Percentiles rank a stretch among this genome's conserved stretches.
These are phyloP conservation scores for Patella pellucida DNA, from an alignment of 2,888 invertebrate species.

Conservation along the genomic window DNA sequence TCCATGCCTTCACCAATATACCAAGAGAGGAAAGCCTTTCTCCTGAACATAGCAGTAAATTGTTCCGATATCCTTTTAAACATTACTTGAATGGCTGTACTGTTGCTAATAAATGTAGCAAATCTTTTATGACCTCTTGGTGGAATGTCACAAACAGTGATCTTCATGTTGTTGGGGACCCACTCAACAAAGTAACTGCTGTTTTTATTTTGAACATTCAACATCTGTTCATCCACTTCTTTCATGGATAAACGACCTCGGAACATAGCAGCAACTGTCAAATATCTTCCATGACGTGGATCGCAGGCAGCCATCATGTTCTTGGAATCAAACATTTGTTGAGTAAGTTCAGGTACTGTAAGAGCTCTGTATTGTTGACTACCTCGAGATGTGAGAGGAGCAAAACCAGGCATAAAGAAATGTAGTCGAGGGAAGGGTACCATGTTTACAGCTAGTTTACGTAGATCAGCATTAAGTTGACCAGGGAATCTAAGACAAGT, in stretches of 20 bases:
- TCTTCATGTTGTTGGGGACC: constrained; percentile 94
- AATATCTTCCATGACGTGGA: constrained; percentile 89
- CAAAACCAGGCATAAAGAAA: constrained; percentile 7
- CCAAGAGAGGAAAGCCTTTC: constrained; percentile 97
- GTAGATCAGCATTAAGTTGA: constrained; percentile 1
- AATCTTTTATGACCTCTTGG: constrained; percentile 90
- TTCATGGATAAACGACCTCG: constrained; percentile 94
- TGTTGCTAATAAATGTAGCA: constrained; percentile 85
- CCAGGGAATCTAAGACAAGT: constrained; percentile 4
- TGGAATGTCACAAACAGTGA: constrained; percentile 91
- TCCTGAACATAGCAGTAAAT: constrained; percentile 90
- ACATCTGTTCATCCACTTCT: constrained; percentile 90
- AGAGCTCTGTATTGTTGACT: constrained; percentile 71
- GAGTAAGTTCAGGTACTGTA: constrained; percentile 52
- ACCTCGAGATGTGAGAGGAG: constrained; percentile 78
- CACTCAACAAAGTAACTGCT: constrained; percentile 87
- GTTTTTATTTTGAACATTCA: constrained; percentile 95
- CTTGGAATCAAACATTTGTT: constrained; percentile 91
- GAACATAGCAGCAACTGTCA: constrained; percentile 88
- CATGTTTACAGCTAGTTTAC: not conserved
- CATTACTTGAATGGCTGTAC: constrained; percentile 61
- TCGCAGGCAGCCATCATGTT: constrained; percentile 98
- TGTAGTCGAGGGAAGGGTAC: not conserved
- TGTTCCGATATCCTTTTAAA: constrained; percentile 56
- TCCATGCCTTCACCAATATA: constrained; percentile 98